These are phyloP conservation scores for Xiphorhynchus elegans DNA, from an alignment of 2,113 vertebrate species.

Conservation along the genomic window DNA sequence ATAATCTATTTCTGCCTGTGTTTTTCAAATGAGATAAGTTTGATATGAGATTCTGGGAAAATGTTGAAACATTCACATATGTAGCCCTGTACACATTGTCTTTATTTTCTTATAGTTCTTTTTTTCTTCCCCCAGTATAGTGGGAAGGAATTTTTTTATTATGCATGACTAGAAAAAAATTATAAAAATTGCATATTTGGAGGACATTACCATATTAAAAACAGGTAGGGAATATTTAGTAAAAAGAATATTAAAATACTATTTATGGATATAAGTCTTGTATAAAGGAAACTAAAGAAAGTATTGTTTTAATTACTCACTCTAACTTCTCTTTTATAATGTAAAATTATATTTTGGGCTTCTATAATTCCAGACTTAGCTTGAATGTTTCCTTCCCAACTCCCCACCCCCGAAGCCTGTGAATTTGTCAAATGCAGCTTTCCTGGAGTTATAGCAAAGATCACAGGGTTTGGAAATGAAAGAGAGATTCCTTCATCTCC, in stretches of 20 bases:
- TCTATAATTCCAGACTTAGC: neutral
- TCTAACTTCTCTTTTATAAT: neutral
- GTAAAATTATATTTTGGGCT: neutral
- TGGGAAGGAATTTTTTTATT: neutral
- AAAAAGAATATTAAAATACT: neutral
- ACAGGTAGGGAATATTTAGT: neutral
- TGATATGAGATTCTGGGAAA: neutral
- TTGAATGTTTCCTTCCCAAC: neutral
- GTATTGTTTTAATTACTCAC: neutral
- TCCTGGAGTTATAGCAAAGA: neutral
- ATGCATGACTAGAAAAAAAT: neutral
- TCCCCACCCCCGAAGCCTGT: neutral
- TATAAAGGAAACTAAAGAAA: neutral
- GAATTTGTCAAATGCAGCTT: neutral
- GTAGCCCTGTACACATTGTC: rapidly evolving
- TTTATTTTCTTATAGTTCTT: neutral
- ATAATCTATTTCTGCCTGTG: neutral
- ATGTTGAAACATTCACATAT: neutral
- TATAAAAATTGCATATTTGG: neutral
- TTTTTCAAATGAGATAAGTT: neutral
- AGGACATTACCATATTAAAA: neutral
- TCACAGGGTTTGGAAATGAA: neutral
- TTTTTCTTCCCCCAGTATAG: rapidly evolving
- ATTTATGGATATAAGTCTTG: neutral
- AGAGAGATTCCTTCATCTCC: neutral